Percentiles rank a stretch among this genome's conserved stretches.
Conservation (phyloP, 1,140 invertebrate species). For the Venustaconcha ellipsiformis region DNA sequence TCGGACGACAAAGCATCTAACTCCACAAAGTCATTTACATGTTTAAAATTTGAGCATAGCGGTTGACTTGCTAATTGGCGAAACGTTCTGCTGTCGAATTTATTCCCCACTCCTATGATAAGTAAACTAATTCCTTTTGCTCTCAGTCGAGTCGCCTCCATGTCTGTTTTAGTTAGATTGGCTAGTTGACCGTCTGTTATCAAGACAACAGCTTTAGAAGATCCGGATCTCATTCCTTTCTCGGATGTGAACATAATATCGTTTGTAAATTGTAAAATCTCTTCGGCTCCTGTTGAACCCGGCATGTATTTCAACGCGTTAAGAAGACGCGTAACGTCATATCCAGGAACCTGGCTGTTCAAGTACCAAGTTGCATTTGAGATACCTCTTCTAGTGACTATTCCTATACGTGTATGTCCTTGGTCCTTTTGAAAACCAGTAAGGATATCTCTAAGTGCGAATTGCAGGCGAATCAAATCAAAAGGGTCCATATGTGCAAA, state of each 20-base stretch:
- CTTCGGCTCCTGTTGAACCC: conserved; percentile 14
- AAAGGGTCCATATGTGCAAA: conserved; percentile 6
- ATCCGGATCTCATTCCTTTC: conserved; percentile 13
- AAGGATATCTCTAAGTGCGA: conserved; percentile 11
- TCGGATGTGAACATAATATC: conserved; percentile 9
- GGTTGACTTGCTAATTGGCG: too few species aligned
- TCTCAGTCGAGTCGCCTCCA: too few species aligned
- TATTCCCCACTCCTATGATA: too few species aligned
- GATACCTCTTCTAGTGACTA: conserved; percentile 16
- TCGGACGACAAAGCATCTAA: too few species aligned
- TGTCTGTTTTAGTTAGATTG: too few species aligned
- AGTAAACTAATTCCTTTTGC: too few species aligned
- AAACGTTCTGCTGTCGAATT: too few species aligned
- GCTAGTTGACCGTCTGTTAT: conserved; percentile 5
- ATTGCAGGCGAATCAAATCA: conserved; percentile 10
- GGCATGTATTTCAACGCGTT: conserved; percentile 11
- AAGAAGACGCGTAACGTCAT: conserved; percentile 1
- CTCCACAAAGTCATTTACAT: too few species aligned
- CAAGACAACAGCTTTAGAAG: conserved; percentile 9
- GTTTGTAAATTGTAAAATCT: conserved; percentile 10
- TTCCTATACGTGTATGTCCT: conserved; percentile 18
- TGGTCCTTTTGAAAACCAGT: conserved; percentile 5
- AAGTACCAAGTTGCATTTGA: conserved; percentile 19
- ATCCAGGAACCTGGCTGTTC: conserved; percentile 17
- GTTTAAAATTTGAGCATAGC: too few species aligned